phyloP scores from a whole-genome alignment of 37 sponge, comb jelly and placozoan species.

The Ephydatia muelleri region DNA sequence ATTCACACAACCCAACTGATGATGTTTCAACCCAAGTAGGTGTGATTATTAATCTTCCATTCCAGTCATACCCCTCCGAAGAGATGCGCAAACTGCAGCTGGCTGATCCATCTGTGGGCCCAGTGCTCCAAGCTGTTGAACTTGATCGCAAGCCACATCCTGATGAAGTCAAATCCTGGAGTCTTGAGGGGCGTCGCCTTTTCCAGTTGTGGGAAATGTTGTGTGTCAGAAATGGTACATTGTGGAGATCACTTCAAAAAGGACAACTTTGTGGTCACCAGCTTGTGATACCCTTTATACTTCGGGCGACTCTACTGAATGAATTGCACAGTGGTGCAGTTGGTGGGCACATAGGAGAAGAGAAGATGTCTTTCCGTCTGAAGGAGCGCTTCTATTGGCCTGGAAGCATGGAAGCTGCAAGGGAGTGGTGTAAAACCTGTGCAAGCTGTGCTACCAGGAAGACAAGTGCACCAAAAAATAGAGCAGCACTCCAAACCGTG shows the following conservation, averaged over 20 bases:
- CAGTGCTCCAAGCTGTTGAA: conserved; percentile 9
- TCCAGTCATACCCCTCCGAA: not conserved
- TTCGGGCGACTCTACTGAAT: not conserved
- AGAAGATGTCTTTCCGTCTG: not conserved
- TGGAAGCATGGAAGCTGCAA: not conserved
- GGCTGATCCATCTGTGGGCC: conserved; percentile 9
- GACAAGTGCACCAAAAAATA: too few species aligned
- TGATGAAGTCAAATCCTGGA: conserved; percentile 12
- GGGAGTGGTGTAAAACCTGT: too few species aligned
- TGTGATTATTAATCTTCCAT: not conserved
- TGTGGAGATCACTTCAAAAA: not conserved
- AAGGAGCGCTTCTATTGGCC: conserved; percentile 8
- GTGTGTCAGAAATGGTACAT: not conserved
- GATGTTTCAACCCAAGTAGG: not conserved
- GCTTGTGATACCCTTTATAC: not conserved
- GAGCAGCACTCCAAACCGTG: too few species aligned
- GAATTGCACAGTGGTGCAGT: conserved; percentile 1
- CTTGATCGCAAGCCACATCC: not conserved
- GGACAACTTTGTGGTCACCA: not conserved
- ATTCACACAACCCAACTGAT: not conserved
- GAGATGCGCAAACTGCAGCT: conserved; percentile 29
- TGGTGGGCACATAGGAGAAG: not conserved
- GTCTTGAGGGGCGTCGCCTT: conserved; percentile 19
- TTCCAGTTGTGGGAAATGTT: conserved; percentile 10
- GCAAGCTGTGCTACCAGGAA: too few species aligned